Base-by-base conservation (phyloP, 2,797 vertebrate genomes). In the Coracias cyanogaster region DNA sequence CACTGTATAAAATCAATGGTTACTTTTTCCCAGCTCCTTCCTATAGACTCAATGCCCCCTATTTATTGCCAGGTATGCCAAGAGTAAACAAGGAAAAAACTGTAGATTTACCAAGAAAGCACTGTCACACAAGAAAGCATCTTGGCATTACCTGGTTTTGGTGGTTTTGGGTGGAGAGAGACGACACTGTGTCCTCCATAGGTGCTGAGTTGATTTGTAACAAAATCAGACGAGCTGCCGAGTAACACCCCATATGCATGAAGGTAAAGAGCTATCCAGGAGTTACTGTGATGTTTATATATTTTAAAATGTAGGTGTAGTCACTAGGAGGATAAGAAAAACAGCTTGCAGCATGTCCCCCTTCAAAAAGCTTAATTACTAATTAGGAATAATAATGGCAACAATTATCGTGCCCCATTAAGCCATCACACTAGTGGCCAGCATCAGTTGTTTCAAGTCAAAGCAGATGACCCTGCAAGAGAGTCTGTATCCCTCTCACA, bases 291-390 rank as follows among this genome's bases (percentile, higher is more conserved):
- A 79, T 70, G 39, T 16, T 76, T 88, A 31, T 28, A 17, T 51
- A 35, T 67, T 91, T 77, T 60, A 43, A 92, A 84, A 89, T 31
- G 26, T 25, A 89, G 39, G 24, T 57, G 33, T 41, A 46, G 41
- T 31, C 3, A 3, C 28, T 52, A 46, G n/a, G 24, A 90, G 29
- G 8, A 29, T 21, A 15, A 70, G 43, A 80, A 96, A 71, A 82
- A 9, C 57, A 77, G 66, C 64, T 78, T 80, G 41, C 52, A 77
- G 57, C 21, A 37, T 41, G 31, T 46, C 21, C 70, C 28, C 35
- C 41, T 79, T 86, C 60, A 24, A 60, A 90, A 29, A n/a, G 20
- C 45, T 96, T 90, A 89, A 66, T 86, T 93, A 86, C 45, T 94
- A 35, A 73, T 82, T 91, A 93, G 37, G 25, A 89, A 77, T 95